Conservation (phyloP, 2,888 invertebrate genomes). For the Papilio demoleus region DNA sequence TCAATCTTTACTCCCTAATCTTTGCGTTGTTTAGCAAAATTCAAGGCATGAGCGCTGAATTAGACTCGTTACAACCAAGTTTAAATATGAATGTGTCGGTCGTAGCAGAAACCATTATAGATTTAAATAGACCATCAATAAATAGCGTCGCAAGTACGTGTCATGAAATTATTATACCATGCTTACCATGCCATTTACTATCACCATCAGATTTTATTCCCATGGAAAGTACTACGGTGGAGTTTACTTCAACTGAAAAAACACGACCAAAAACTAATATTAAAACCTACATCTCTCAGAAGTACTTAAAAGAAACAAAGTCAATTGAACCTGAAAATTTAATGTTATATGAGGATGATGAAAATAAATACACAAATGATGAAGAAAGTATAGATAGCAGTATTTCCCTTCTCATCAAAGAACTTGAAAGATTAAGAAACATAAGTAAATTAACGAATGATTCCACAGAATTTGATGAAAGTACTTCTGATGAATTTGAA, state of each 20-base stretch:
- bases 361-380: slow-evolving; percentile 38
- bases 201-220: slow-evolving; percentile 30
- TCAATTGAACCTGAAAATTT: slow-evolving; percentile 19
- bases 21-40: slow-evolving; percentile 96
- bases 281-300: neutral
- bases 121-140: slow-evolving; percentile 54
- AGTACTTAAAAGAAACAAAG: slow-evolving; percentile 22
- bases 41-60: slow-evolving; percentile 86
- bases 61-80: slow-evolving; percentile 81
- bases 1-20: slow-evolving; percentile 97
- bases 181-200: slow-evolving; percentile 61
- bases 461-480: slow-evolving; percentile 36
- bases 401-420: slow-evolving; percentile 48
- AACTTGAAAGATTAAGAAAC: slow-evolving; percentile 57
- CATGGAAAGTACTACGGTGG: neutral
- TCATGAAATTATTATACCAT: slow-evolving; percentile 60
- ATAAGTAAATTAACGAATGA: slow-evolving; percentile 43
- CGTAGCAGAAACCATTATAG: slow-evolving; percentile 52
- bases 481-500: slow-evolving; percentile 24
- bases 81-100: slow-evolving; percentile 57
- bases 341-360: slow-evolving; percentile 39
- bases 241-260: slow-evolving; percentile 15
- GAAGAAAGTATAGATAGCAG: slow-evolving; percentile 44
- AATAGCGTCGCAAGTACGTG: slow-evolving; percentile 55
- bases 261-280: slow-evolving; percentile 12